Evolutionary conservation across 2,113 vertebrate genomes (phyloP).

Genomic region (Zapus hudsonius): DNA sequence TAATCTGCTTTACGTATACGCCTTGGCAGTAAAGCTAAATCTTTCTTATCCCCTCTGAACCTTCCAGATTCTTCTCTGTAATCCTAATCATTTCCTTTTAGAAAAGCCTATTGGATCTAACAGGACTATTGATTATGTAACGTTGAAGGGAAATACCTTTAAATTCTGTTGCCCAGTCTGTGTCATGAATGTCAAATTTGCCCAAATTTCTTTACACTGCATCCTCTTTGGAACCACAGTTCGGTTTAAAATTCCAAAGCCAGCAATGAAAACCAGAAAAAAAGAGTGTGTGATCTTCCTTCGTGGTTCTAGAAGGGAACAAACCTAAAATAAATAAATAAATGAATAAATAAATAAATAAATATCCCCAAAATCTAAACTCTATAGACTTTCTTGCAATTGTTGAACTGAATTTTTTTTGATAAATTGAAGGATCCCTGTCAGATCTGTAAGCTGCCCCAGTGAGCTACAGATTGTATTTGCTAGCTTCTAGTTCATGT

Average conservation of each 20-base stretch:
- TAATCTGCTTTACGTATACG: not conserved
- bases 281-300: not conserved
- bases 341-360: not conserved
- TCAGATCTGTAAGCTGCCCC: slow-evolving; percentile 25
- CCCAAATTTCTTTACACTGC: not conserved
- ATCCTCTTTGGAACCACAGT: not conserved
- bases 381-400: not conserved
- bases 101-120: slow-evolving; percentile 19
- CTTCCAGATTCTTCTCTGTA: not conserved
- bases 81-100: slow-evolving; percentile 13
- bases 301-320: not conserved
- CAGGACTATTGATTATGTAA: not conserved
- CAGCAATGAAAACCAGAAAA: slow-evolving; percentile 21
- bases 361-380: not conserved
- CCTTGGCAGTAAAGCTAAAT: not conserved
- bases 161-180: not conserved
- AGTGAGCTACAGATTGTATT: slow-evolving; percentile 33
- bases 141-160: not conserved
- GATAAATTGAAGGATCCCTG: slow-evolving; percentile 26
- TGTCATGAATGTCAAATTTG: not conserved
- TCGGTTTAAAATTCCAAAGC: not conserved
- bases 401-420: no score
- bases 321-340: not conserved
- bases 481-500: not conserved
- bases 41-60: not conserved